Percentiles rank a stretch among this genome's conserved stretches.
These are phyloP conservation scores for Heliconius eleuchia DNA, from an alignment of 1,140 invertebrate species.

Conservation along the genomic window DNA sequence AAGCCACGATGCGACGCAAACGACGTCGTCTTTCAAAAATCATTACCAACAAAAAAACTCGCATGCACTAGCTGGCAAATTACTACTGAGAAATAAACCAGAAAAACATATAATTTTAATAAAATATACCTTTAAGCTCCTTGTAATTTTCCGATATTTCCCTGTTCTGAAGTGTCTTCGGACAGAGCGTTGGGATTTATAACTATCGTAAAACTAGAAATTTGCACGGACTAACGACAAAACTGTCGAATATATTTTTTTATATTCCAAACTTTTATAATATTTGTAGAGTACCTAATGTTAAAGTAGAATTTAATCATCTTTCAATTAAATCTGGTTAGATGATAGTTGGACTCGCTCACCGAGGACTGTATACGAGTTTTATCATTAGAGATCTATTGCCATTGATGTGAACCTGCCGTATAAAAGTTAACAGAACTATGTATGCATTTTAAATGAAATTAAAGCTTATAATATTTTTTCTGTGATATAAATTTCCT, in stretches of 20 bases:
- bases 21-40: too few species aligned
- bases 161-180: slow-evolving; percentile 30
- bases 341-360: too few species aligned
- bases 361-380: not conserved
- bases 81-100: not conserved
- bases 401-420: too few species aligned
- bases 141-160: slow-evolving; percentile 30
- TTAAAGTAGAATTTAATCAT: not conserved
- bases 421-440: too few species aligned
- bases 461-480: too few species aligned
- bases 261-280: not conserved
- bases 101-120: slow-evolving; percentile 24
- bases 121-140: slow-evolving; percentile 21
- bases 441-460: too few species aligned
- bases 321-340: too few species aligned
- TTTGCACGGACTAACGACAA: slow-evolving; percentile 11
- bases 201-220: slow-evolving; percentile 35
- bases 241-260: not conserved
- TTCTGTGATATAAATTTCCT: too few species aligned
- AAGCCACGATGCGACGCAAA: too few species aligned
- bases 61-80: not conserved
- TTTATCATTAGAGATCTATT: not conserved
- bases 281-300: not conserved
- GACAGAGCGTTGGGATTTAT: slow-evolving; percentile 34
- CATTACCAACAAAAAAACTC: not conserved